phyloP scores from a whole-genome alignment of 2,113 vertebrate genomes.

The Microcebus ravelobensis region DNA sequence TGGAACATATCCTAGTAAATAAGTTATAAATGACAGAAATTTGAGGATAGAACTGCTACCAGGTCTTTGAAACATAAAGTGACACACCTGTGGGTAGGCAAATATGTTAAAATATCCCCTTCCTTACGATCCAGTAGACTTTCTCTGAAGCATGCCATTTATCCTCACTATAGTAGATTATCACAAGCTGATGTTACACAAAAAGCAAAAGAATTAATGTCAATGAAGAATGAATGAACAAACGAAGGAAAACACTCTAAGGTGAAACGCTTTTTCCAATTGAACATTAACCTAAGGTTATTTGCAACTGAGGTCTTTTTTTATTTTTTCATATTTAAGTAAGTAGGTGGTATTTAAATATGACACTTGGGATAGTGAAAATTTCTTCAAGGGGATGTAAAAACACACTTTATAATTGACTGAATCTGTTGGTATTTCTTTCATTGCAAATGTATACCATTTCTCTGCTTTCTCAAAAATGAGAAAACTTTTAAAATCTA shows the following conservation, averaged over 20 bases:
- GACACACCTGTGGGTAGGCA: not conserved
- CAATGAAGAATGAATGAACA: not conserved
- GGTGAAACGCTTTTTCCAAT: not conserved
- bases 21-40: constrained; percentile 75
- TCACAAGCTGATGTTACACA: not conserved
- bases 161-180: not conserved
- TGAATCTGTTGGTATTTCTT: not conserved
- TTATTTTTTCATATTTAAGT: not conserved
- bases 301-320: not conserved
- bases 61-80: constrained; percentile 52
- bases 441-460: not conserved
- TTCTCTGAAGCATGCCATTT: not conserved
- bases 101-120: not conserved
- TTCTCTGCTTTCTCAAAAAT: not conserved
- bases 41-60: constrained; percentile 54
- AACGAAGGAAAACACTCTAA: not conserved
- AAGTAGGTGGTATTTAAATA: not conserved
- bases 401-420: not conserved
- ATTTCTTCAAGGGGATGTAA: not conserved
- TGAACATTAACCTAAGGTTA: constrained; percentile 25
- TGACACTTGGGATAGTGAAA: not conserved
- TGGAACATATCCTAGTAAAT: constrained; percentile 79
- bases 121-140: not conserved
- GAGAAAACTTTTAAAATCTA: not conserved
- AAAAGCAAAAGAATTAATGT: not conserved